These are phyloP conservation scores for Oegoconia quadripuncta DNA, from an alignment of 2,888 invertebrate species.

Conservation along the genomic window DNA sequence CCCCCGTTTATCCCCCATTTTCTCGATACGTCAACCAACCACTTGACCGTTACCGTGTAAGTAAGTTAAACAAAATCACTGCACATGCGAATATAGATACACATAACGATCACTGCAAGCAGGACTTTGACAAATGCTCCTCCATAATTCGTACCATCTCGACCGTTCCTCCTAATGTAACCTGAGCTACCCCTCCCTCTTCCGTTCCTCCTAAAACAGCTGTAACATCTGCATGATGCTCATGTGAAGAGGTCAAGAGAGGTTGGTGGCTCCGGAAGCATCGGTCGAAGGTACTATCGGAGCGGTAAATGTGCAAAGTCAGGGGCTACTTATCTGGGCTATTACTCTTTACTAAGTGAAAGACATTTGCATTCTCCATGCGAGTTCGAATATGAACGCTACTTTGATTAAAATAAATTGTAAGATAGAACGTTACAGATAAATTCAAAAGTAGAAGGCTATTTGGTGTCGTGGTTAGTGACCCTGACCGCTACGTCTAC, in stretches of 20 bases:
- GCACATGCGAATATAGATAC: conserved; percentile 4
- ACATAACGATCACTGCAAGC: conserved; percentile 40
- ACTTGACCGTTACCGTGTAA: neutral
- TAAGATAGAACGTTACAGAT: no score
- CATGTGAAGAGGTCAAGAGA: conserved; percentile 23
- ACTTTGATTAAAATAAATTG: conserved; percentile 5
- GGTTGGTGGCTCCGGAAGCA: conserved; percentile 40
- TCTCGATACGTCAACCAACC: no score
- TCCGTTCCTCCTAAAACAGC: conserved; percentile 8
- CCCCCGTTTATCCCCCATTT: no score
- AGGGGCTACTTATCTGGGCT: conserved; percentile 59
- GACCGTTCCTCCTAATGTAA: conserved; percentile 28
- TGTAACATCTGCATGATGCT: conserved; percentile 9
- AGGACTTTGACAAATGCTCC: conserved; percentile 64
- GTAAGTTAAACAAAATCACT: neutral
- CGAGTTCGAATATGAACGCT: conserved; percentile 18
- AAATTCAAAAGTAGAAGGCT: no score
- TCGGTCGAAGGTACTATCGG: conserved; percentile 54
- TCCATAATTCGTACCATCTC: conserved; percentile 55
- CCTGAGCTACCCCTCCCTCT: conserved; percentile 30
- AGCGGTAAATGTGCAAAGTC: conserved; percentile 62
- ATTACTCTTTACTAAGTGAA: conserved; percentile 60
- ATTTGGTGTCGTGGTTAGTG: no score
- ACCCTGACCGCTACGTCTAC: no score
- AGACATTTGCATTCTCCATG: conserved; percentile 49